Conservation (phyloP, 2,888 invertebrate genomes). For the Drosophila barbarae region DNA sequence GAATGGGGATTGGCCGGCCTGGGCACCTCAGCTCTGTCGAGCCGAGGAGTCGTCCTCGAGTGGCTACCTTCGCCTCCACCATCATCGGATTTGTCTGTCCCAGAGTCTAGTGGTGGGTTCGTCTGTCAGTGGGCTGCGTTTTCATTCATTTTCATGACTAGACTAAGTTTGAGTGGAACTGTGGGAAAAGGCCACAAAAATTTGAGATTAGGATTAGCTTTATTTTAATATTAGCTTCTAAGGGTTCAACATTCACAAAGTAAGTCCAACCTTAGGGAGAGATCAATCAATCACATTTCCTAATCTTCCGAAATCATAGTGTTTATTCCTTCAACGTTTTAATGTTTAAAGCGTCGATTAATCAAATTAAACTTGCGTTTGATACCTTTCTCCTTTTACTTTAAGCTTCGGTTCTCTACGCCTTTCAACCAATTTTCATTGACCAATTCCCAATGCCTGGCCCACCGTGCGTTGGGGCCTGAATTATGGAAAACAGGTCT, state of each 20-base stretch:
- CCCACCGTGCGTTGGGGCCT: slow-evolving; percentile 41
- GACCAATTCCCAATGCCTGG: background rate
- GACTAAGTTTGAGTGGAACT: slow-evolving; percentile 18
- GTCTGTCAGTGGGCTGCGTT: slow-evolving; percentile 51
- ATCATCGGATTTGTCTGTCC: slow-evolving; percentile 41
- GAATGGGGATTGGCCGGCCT: slow-evolving; percentile 40
- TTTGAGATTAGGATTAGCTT: too few relatives aligned
- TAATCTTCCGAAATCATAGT: background rate
- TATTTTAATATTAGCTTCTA: background rate
- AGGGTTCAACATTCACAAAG: background rate
- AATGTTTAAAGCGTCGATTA: background rate
- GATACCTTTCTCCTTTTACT: slow-evolving; percentile 4
- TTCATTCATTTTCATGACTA: slow-evolving; percentile 60
- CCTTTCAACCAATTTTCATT: background rate
- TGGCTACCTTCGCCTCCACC: slow-evolving; percentile 43
- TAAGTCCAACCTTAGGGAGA: background rate
- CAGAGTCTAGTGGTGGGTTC: slow-evolving; percentile 46
- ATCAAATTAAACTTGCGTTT: background rate
- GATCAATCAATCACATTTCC: too few relatives aligned
- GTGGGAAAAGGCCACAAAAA: slow-evolving; percentile 2
- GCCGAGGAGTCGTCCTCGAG: slow-evolving; percentile 32
- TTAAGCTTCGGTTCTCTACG: background rate
- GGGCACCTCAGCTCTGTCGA: slow-evolving; percentile 11
- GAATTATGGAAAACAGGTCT: slow-evolving; percentile 70
- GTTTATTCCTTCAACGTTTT: too few relatives aligned